Evolutionary conservation across 1,140 invertebrate species (phyloP).

Genomic region (Bacillus rossius): DNA sequence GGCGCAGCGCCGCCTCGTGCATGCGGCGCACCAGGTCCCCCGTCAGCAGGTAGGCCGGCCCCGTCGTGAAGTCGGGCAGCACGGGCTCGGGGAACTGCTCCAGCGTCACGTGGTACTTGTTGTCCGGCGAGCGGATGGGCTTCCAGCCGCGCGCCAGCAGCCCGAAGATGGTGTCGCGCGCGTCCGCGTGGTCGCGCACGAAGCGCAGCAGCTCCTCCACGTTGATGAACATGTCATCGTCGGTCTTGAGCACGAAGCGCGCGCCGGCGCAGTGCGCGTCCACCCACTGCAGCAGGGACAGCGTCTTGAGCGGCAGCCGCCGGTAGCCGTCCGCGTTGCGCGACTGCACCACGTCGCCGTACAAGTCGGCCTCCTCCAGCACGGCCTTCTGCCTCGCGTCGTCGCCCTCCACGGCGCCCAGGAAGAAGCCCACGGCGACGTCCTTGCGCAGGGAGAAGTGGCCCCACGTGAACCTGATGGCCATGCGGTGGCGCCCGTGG

Average conservation of each 20-base stretch:
- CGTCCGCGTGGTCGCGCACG: conserved; percentile 50
- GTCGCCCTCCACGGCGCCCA: neutral
- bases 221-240: conserved; percentile 91
- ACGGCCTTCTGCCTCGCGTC: neutral
- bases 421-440: neutral
- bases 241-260: conserved; percentile 75
- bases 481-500: neutral
- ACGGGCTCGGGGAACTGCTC: conserved; percentile 58
- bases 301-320: conserved; percentile 81
- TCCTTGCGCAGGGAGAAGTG: neutral
- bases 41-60: conserved; percentile 77
- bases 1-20: conserved; percentile 55
- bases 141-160: conserved; percentile 76
- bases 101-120: conserved; percentile 71
- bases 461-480: conserved; percentile 5
- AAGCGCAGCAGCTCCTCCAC: conserved; percentile 66
- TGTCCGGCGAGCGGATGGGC: conserved; percentile 73
- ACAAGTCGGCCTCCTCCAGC: conserved; percentile 55
- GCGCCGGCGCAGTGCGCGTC: conserved; percentile 68
- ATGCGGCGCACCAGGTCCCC: conserved; percentile 58
- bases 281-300: conserved; percentile 79
- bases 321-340: conserved; percentile 78
- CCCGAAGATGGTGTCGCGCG: conserved; percentile 68
- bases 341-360: conserved; percentile 70
- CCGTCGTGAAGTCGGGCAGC: conserved; percentile 80